These are phyloP conservation scores for Anarhynchus alexandrinus DNA, from an alignment of 2,113 vertebrate genomes.

Conservation along the genomic window DNA sequence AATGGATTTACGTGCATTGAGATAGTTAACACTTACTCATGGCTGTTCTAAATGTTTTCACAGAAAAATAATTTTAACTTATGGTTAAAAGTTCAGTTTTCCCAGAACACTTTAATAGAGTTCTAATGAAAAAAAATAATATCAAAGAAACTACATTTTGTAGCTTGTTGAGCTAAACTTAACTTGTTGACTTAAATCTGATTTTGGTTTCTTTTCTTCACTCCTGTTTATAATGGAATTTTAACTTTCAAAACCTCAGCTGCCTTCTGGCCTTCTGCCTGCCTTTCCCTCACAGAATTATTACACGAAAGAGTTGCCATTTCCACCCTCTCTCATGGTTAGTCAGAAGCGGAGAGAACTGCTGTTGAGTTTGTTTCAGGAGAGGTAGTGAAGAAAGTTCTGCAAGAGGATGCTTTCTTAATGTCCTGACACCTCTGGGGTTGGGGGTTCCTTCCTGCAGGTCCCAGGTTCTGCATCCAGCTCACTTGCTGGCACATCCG, in stretches of 20 bases:
- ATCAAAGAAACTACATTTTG: background rate
- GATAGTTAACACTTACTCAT: background rate
- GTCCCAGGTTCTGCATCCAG: background rate
- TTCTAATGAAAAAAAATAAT: background rate
- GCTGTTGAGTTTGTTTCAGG: background rate
- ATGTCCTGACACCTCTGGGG: background rate
- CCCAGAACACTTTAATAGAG: background rate
- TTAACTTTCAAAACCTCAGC: background rate
- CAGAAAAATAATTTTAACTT: background rate
- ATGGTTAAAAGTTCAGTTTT: background rate
- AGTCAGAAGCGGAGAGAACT: background rate
- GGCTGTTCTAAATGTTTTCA: background rate
- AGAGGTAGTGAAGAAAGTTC: background rate
- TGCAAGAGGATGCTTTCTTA: background rate
- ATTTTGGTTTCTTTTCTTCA: background rate
- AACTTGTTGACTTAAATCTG: background rate
- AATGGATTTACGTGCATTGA: background rate
- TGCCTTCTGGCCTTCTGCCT: background rate
- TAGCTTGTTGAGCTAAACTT: background rate
- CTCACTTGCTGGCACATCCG: background rate
- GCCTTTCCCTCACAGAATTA: background rate
- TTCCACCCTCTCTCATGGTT: background rate
- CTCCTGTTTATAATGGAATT: background rate
- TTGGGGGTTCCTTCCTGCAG: background rate
- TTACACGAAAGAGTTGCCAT: background rate